phyloP scores from a whole-genome alignment of 1,140 invertebrate genomes.

The Maconellicoccus hirsutus region DNA sequence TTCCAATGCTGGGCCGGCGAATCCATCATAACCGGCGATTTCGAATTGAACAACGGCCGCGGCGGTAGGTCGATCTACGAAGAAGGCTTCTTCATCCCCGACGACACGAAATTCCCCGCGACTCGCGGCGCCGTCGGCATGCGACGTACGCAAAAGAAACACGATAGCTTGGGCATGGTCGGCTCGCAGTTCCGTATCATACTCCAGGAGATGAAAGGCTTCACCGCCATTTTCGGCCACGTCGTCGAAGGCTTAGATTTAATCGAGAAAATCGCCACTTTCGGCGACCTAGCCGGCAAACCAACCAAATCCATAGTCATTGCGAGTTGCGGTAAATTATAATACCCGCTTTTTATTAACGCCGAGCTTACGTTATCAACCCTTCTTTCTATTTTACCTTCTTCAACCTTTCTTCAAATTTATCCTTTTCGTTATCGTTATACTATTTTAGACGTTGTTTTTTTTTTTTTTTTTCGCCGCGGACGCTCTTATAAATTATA shows the following conservation, averaged over 20 bases:
- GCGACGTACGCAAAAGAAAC: constrained; percentile 65
- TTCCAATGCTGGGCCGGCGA: constrained; percentile 74
- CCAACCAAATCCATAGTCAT: constrained; percentile 62
- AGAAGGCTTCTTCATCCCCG: constrained; percentile 65
- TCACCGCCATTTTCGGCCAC: constrained; percentile 70
- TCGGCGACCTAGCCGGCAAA: constrained; percentile 61
- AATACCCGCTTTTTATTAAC: constrained; percentile 18
- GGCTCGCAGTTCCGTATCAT: constrained; percentile 74
- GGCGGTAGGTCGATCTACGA: constrained; percentile 65
- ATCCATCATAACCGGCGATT: constrained; percentile 46
- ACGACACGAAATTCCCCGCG: constrained; percentile 64
- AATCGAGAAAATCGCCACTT: constrained; percentile 64
- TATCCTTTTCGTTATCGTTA: too few species aligned
- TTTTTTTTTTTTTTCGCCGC: too few species aligned
- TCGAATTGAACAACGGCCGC: constrained; percentile 66
- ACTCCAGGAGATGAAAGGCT: constrained; percentile 63
- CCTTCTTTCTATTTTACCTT: neutral
- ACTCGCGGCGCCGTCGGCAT: constrained; percentile 66
- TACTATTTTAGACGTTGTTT: too few species aligned
- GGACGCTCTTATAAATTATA: too few species aligned
- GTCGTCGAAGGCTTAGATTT: constrained; percentile 69
- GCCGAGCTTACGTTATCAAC: neutral
- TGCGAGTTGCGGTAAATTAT: constrained; percentile 60
- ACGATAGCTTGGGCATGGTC: constrained; percentile 66
- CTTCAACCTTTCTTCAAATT: neutral